phyloP scores from a whole-genome alignment of 2,113 vertebrate genomes.

The Calidris pugnax region DNA sequence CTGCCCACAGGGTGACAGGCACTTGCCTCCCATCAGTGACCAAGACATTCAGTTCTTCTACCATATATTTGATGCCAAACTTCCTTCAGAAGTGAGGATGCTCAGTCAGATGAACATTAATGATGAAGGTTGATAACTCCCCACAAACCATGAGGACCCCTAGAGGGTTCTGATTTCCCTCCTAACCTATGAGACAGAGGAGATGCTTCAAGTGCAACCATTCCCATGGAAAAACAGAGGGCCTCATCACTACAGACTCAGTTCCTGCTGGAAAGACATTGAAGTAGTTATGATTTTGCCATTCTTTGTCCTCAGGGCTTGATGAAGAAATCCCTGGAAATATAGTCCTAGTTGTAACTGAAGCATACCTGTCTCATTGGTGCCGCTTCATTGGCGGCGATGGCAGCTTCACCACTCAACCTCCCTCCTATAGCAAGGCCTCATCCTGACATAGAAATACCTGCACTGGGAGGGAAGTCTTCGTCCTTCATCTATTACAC shows the following conservation, averaged over 20 bases:
- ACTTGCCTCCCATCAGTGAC: neutral
- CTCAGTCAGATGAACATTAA: neutral
- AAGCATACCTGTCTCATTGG: neutral
- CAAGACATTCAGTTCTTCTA: neutral
- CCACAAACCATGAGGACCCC: accelerated
- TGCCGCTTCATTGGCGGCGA: accelerated
- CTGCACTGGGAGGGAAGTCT: neutral
- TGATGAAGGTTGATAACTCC: neutral
- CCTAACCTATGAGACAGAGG: accelerated
- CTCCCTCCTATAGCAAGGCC: neutral
- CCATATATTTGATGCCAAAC: accelerated
- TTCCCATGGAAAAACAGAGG: neutral
- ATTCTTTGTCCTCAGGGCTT: neutral
- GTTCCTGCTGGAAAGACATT: neutral
- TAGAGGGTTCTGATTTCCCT: neutral
- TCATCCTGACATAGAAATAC: neutral
- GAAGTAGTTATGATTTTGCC: neutral
- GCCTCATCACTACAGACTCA: neutral
- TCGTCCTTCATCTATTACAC: neutral
- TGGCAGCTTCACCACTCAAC: neutral
- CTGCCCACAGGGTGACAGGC: neutral
- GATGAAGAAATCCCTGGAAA: neutral
- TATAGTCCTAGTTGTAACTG: neutral
- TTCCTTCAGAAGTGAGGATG: neutral
- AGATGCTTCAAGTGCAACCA: neutral